Evolutionary conservation across 2,888 invertebrate species (phyloP), one percentile per base, ranked within the genome.

Genomic region (Ennomos erosarius): DNA sequence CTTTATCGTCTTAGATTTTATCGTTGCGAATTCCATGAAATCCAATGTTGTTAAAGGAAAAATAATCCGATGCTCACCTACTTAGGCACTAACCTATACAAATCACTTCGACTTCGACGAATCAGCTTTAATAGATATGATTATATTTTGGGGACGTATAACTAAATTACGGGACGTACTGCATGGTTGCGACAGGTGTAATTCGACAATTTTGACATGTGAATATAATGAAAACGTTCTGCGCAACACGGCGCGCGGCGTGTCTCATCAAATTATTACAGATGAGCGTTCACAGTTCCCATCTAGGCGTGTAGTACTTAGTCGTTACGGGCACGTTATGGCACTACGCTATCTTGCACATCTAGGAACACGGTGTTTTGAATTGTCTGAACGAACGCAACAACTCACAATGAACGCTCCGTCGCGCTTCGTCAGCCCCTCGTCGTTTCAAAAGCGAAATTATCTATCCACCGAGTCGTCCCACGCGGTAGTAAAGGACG

Each of bases 401-500:
- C 87, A 84, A 83, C 83, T 84, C 84, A 84, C 84, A 83, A 79
- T 81, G 80, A 79, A 84, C 84, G 82, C 82, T 80, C 70, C 74
- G 73, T 68, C 80, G 79, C 82, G 59, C 56, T 65, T 65, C 71
- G 68, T 69, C 71, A 66, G 73, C 83, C 82, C 89, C 81, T 75
- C 78, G 74, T 75, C 78, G 74, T 73, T 86, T 80, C 83, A 78
- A 88, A 90, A 87, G 85, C 81, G 84, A 88, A 88, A 90, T 92
- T 91, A 91, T 91, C 91, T 90, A 87, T 87, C 84, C 85, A 90
- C 89, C 89, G 85, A 83, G 57, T 58, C 59, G 64, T 57, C 33
- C 76, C 79, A 16, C 16, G 75, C 82, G 79, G 26, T 26, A 26
- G 26, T 26, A 26, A 26, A 26, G 26, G 79, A 78, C 79, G 82